Conservation (phyloP, 23 tunicate genomes). For the Corella eumyota region DNA sequence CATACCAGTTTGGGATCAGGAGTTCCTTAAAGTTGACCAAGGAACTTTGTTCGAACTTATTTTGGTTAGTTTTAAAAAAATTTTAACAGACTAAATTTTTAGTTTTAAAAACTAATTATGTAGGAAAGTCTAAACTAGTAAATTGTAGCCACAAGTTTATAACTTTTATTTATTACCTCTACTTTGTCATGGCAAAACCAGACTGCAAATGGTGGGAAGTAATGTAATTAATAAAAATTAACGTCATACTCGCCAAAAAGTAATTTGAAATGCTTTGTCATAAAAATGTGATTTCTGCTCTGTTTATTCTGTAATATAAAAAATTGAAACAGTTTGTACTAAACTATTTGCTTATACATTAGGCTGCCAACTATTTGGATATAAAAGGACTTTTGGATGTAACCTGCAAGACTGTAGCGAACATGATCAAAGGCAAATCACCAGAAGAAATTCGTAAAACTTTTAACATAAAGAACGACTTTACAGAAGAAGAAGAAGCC, state of each 20-base stretch:
- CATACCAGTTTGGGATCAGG: slow-evolving; percentile 99
- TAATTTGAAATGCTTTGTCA: no score
- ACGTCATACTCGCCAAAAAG: no score
- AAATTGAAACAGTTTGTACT: no score
- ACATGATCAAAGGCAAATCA: slow-evolving; percentile 96
- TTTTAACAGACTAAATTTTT: neutral
- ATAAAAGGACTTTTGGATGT: slow-evolving; percentile 88
- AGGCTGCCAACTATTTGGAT: slow-evolving; percentile 97
- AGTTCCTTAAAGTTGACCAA: slow-evolving; percentile 97
- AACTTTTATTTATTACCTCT: neutral
- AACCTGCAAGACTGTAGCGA: slow-evolving; percentile 98
- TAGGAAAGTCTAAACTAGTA: neutral
- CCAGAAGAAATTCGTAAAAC: slow-evolving; percentile 99
- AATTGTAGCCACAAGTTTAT: neutral
- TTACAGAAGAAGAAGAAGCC: slow-evolving; percentile 97
- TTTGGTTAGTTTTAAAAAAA: slow-evolving; percentile 46
- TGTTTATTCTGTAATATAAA: no score
- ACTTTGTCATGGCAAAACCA: no score
- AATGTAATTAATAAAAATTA: no score
- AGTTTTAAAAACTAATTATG: neutral
- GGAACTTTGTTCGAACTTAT: slow-evolving; percentile 94
- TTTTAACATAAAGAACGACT: slow-evolving; percentile 96
- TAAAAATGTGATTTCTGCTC: no score
- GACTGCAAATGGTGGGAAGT: no score
- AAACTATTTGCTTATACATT: neutral